Conservation (phyloP, 2,797 vertebrate genomes). For the Percopsis omiscomaycus region DNA sequence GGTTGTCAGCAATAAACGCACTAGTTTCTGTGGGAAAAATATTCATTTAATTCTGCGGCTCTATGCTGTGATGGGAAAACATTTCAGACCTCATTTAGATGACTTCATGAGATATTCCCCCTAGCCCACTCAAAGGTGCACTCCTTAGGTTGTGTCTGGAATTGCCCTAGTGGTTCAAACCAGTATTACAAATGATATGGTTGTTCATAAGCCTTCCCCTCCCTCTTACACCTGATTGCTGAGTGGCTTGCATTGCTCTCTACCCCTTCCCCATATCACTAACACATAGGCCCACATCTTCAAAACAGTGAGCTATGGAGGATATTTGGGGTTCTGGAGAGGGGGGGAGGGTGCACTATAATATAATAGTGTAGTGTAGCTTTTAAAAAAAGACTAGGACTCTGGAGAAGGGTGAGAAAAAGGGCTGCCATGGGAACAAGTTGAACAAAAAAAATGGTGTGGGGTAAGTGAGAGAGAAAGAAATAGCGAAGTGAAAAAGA, state of each 20-base stretch:
- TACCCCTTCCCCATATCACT: no score
- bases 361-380: no score
- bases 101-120: conserved; percentile 19
- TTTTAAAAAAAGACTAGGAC: background rate
- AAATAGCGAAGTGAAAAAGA: conserved; percentile 6
- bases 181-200: no score
- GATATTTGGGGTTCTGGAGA: no score
- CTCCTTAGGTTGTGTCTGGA: no score
- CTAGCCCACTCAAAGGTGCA: background rate
- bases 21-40: conserved; percentile 40
- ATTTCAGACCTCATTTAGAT: conserved; percentile 14
- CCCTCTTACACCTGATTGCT: no score
- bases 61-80: conserved; percentile 16
- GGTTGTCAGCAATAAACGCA: conserved; percentile 67
- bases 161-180: no score
- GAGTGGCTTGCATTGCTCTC: no score
- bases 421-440: conserved; percentile 24
- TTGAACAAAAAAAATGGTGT: conserved; percentile 52
- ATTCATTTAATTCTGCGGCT: conserved; percentile 48
- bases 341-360: no score
- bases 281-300: no score
- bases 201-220: no score
- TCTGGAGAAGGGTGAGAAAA: background rate
- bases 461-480: background rate
- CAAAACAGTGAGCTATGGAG: no score